These are phyloP conservation scores for Dioctria linearis DNA, from an alignment of 2,888 invertebrate species.

Conservation along the genomic window DNA sequence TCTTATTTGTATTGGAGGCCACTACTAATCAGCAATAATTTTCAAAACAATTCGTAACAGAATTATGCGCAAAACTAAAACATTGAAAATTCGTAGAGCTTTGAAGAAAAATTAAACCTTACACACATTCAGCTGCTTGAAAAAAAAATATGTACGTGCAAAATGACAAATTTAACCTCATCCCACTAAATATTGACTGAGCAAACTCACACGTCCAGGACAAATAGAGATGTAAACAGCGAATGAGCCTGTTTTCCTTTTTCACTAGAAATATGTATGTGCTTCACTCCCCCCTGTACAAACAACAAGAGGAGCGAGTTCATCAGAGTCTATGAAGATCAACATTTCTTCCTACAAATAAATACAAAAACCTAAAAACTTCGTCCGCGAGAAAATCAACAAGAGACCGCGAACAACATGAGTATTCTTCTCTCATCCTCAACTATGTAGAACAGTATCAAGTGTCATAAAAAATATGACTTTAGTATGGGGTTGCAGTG, in stretches of 20 bases:
- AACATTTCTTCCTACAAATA: not conserved
- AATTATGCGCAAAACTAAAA: no score
- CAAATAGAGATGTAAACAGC: constrained; percentile 11
- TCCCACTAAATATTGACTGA: constrained; percentile 18
- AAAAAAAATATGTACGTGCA: not conserved
- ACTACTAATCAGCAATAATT: no score
- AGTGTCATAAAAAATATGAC: constrained; percentile 41
- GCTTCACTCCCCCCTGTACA: constrained; percentile 14
- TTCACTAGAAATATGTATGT: constrained; percentile 4
- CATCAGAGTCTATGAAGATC: not conserved
- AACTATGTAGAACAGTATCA: constrained; percentile 1
- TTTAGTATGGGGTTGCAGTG: not conserved
- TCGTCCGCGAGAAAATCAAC: not conserved
- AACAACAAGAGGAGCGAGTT: constrained; percentile 29
- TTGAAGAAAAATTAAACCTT: no score
- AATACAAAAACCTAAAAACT: not conserved
- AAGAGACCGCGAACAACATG: no score
- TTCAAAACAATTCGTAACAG: no score
- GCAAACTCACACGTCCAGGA: constrained; percentile 11
- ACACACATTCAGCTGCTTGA: no score
- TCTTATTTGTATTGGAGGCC: no score
- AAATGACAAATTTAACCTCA: constrained; percentile 18
- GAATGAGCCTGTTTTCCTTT: constrained; percentile 30
- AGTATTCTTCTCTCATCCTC: no score
- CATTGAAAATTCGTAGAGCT: no score